These are phyloP conservation scores for Oedothorax gibbosus DNA, from an alignment of 1,140 invertebrate genomes.

Conservation along the genomic window DNA sequence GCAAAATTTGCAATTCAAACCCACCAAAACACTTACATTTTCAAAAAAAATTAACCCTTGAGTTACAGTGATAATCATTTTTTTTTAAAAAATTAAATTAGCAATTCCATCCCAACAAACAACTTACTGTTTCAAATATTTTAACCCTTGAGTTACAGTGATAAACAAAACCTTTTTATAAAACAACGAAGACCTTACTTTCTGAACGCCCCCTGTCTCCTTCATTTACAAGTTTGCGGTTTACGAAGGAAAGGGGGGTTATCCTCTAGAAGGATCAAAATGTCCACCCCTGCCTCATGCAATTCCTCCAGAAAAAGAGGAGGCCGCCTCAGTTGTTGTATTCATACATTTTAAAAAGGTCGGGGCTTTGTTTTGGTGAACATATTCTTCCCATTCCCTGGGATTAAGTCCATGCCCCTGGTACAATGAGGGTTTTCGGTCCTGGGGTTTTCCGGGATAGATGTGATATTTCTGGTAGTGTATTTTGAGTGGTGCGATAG, in stretches of 20 bases:
- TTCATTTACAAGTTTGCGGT: slow-evolving; percentile 60
- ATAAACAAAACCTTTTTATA: neutral
- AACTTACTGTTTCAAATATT: no score
- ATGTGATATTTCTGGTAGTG: no score
- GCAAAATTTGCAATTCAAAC: no score
- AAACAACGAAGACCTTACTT: no score
- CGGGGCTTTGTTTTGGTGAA: slow-evolving; percentile 61
- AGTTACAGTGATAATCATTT: no score
- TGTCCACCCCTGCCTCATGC: slow-evolving; percentile 55
- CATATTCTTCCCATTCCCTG: slow-evolving; percentile 50
- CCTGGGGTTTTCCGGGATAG: no score
- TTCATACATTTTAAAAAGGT: slow-evolving; percentile 63
- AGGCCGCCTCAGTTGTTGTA: slow-evolving; percentile 7
- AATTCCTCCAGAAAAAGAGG: slow-evolving; percentile 34
- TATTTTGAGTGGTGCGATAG: no score
- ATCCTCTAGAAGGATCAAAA: slow-evolving; percentile 29
- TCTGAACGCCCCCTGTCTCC: slow-evolving; percentile 11
- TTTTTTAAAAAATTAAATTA: no score
- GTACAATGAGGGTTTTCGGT: no score
- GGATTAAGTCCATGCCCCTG: neutral
- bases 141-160: neutral
- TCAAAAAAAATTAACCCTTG: no score
- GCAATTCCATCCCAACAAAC: no score
- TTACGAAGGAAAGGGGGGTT: neutral
- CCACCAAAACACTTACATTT: no score